Base-by-base conservation (phyloP, 2,113 vertebrate genomes). In the Neofelis nebulosa region DNA sequence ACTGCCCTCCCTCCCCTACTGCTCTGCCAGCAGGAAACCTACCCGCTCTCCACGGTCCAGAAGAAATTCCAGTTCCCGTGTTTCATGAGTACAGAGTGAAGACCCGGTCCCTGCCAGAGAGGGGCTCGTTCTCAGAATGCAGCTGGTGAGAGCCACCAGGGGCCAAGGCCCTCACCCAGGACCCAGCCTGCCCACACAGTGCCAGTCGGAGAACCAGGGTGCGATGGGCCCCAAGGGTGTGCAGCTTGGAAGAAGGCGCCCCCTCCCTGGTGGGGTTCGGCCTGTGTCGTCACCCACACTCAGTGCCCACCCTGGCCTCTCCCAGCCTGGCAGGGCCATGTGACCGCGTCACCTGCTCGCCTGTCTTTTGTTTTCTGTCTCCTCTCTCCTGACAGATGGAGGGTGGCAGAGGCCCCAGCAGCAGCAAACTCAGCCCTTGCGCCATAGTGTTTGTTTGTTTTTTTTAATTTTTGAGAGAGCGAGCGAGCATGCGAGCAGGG, bases 271-370 rank as follows among this genome's bases (percentile, higher is more conserved):
- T 13, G n/a, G 63, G 18, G 41, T 50, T 52, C 8, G 33, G 57
- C 15, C 19, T 29, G 61, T 36, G 13, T 81, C 10, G 4, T 38
- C 61, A 38, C 18, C n/a, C n/a, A 0, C 36, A 6, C 18, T 11
- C 10, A 31, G 52, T 6, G 36, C 48, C 57, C n/a, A 1, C n/a
- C 50, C 74, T 52, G 90, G 65, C 57, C 61, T 93, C 25, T 8
- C 3, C 36, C 33, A 0, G n/a, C 84, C 65, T 8, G 18, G 7
- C 33, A 4, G 84, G 68, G 15, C 23, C 9, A 3, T 41, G 16
- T 12, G 55, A 18, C 50, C 5, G 4, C n/a, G 31, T 3, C 13
- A 3, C 25, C 11, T 6, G 7, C 21, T 16, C 5, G 21, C 21
- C 19, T 4, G 4, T 14, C 23, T 41, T 25, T 29, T 12, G 13